These are phyloP conservation scores for Adoxophyes honmai DNA, from an alignment of 1,140 invertebrate species.

Conservation along the genomic window DNA sequence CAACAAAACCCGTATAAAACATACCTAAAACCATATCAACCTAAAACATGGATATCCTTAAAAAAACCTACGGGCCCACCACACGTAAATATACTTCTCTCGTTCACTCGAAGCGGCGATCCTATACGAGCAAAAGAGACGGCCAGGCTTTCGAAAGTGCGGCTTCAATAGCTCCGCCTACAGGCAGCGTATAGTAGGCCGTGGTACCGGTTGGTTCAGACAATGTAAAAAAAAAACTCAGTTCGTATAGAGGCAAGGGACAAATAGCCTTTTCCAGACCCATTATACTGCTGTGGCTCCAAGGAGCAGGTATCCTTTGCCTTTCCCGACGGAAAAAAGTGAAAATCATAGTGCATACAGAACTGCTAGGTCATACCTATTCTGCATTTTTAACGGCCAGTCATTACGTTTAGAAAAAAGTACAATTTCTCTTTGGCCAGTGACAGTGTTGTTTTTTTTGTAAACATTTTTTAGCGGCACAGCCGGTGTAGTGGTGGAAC, in stretches of 20 bases:
- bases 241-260: conserved; percentile 28
- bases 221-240: conserved; percentile 37
- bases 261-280: conserved; percentile 33
- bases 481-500: conserved; percentile 8
- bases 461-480: background rate
- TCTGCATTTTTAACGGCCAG: conserved; percentile 25
- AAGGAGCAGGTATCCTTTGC: conserved; percentile 33
- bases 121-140: conserved; percentile 23
- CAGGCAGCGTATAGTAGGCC: conserved; percentile 28
- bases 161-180: conserved; percentile 29
- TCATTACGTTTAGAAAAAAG: conserved; percentile 28
- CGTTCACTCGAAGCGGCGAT: conserved; percentile 17
- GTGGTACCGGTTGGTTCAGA: conserved; percentile 30
- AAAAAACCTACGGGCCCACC: conserved; percentile 12
- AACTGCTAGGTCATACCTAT: conserved; percentile 21
- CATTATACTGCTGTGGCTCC: conserved; percentile 24
- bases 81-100: conserved; percentile 17
- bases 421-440: conserved; percentile 28
- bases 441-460: conserved; percentile 31
- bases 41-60: conserved; percentile 15
- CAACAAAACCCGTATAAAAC: conserved; percentile 11
- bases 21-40: conserved; percentile 16
- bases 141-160: background rate
- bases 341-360: conserved; percentile 34
- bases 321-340: conserved; percentile 26